A percentile compares a stretch with the other conserved stretches of the same genome.
phyloP scores from a whole-genome alignment of 2,888 invertebrate species.

The Pristionchus exspectatus region DNA sequence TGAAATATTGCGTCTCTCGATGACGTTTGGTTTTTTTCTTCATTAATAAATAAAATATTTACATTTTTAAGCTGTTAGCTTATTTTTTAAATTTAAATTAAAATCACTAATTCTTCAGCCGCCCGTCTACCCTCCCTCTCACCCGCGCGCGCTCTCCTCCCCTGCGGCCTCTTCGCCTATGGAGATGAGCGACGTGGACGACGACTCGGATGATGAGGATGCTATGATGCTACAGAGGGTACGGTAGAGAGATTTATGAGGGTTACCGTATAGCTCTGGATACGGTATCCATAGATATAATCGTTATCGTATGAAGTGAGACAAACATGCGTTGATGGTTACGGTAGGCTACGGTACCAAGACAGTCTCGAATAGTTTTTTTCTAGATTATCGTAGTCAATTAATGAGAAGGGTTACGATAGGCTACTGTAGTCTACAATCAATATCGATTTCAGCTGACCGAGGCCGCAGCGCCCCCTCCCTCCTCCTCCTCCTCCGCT shows the following conservation, averaged over 20 bases:
- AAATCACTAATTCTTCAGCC: neutral
- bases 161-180: neutral
- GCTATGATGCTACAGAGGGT: neutral
- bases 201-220: slow-evolving; percentile 50
- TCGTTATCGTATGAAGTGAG: neutral
- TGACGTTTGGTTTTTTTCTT: too few species aligned
- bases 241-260: neutral
- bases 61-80: too few species aligned
- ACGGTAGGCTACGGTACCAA: neutral
- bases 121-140: slow-evolving; percentile 12
- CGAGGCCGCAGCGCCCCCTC: neutral
- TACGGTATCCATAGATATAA: neutral
- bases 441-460: neutral
- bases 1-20: too few species aligned
- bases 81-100: too few species aligned
- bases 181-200: slow-evolving; percentile 55
- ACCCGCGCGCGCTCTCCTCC: neutral
- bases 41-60: too few species aligned
- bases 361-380: too few species aligned
- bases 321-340: too few species aligned
- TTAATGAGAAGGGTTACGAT: neutral
- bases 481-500: neutral
- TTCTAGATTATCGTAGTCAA: neutral
- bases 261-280: too few species aligned
- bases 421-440: neutral